Conservation (phyloP, 2,797 vertebrate species). For the Perdix hodgsoniae region DNA sequence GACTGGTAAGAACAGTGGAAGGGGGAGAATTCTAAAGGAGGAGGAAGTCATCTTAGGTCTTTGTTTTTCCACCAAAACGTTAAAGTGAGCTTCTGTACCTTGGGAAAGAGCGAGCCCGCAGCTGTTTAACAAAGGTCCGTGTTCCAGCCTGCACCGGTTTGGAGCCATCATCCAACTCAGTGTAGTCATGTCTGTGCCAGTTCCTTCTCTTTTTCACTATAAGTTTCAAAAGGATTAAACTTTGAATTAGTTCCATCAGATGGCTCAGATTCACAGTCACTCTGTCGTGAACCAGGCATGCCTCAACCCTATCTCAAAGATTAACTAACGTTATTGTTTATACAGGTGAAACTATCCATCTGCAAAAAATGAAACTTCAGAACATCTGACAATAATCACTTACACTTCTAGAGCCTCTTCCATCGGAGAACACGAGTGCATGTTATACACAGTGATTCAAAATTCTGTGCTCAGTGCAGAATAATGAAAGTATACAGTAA, state of each 20-base stretch:
- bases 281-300: neutral
- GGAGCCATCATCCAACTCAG: slow-evolving; percentile 90
- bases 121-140: slow-evolving; percentile 89
- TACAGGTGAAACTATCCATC: neutral
- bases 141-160: slow-evolving; percentile 96
- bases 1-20: neutral
- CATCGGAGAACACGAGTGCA: neutral
- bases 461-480: neutral
- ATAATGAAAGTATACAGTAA: neutral
- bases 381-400: neutral
- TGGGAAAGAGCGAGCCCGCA: slow-evolving; percentile 89
- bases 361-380: neutral
- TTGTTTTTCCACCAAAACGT: fast-evolving
- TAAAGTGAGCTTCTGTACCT: slow-evolving; percentile 81
- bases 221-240: slow-evolving; percentile 44
- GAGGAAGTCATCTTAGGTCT: neutral
- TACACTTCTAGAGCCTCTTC: neutral
- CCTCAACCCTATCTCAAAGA: neutral
- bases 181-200: slow-evolving; percentile 98
- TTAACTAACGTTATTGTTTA: neutral
- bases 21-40: neutral
- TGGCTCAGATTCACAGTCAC: neutral
- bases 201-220: slow-evolving; percentile 96
- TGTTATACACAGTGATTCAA: neutral
- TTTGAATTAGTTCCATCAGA: slow-evolving; percentile 18